phyloP scores from a whole-genome alignment of 2,113 vertebrate genomes.

The Taurulus bubalis region DNA sequence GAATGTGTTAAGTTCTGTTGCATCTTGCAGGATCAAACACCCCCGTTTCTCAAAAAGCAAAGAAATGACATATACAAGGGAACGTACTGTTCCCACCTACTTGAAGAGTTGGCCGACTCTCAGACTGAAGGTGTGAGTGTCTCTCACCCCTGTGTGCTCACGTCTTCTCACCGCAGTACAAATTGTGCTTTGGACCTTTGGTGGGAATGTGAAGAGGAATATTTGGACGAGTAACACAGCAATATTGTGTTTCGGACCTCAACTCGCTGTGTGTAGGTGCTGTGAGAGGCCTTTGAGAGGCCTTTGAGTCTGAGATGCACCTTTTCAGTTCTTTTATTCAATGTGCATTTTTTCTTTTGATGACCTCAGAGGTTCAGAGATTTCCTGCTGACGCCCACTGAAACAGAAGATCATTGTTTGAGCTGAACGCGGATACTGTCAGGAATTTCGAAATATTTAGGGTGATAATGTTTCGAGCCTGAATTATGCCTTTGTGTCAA shows the following conservation, averaged over 20 bases:
- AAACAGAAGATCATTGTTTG: not conserved
- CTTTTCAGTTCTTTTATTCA: not conserved
- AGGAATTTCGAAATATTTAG: not conserved
- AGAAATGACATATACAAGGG: not conserved
- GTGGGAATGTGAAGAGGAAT: not conserved
- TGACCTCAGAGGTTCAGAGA: not conserved
- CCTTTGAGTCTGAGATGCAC: not conserved
- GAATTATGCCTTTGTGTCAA: not conserved
- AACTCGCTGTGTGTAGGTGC: not conserved
- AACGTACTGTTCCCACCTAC: not conserved
- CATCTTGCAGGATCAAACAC: not conserved
- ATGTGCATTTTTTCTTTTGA: not conserved
- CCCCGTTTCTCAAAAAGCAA: not conserved
- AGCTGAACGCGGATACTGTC: not conserved
- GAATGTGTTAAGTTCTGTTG: not conserved
- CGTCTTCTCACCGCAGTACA: not conserved
- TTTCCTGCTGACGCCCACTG: not conserved
- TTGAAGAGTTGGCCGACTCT: not conserved
- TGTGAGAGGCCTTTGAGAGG: not conserved
- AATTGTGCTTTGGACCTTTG: slow-evolving; percentile 2
- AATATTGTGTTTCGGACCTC: not conserved
- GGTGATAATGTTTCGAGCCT: not conserved
- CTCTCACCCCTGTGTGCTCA: slow-evolving; percentile 16
- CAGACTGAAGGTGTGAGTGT: slow-evolving; percentile 4
- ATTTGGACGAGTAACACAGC: not conserved